phyloP scores from a whole-genome alignment of 2,888 invertebrate genomes.

The Maniola hyperantus region DNA sequence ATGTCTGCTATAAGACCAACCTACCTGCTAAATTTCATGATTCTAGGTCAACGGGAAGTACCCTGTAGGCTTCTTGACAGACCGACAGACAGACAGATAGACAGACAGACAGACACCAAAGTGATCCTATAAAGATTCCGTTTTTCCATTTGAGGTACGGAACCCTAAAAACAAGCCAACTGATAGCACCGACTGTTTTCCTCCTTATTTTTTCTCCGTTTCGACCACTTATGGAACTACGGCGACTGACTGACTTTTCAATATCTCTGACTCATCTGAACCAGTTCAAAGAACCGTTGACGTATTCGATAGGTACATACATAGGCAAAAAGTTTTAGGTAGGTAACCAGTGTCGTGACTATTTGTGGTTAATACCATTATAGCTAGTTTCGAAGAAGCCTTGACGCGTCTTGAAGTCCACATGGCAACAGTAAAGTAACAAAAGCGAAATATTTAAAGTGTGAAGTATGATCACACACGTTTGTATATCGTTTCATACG shows the following conservation, averaged over 20 bases:
- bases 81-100: no score
- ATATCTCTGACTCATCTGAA: slow-evolving; percentile 51
- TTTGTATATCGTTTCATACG: slow-evolving; percentile 23
- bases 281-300: slow-evolving; percentile 59
- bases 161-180: no score
- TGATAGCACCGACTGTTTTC: not conserved
- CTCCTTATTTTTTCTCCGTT: slow-evolving; percentile 38
- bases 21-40: no score
- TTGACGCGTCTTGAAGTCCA: not conserved
- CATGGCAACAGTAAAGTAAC: not conserved
- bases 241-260: slow-evolving; percentile 39
- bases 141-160: no score
- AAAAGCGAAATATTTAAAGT: slow-evolving; percentile 10
- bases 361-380: not conserved
- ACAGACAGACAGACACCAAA: no score
- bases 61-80: no score
- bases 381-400: not conserved
- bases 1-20: no score
- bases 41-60: no score
- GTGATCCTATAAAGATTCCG: no score
- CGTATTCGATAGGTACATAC: slow-evolving; percentile 43
- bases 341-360: slow-evolving; percentile 5
- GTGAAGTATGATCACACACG: slow-evolving; percentile 24
- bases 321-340: slow-evolving; percentile 41
- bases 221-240: slow-evolving; percentile 28